phyloP scores from a whole-genome alignment of 2,888 invertebrate species.

The Oeneis ivallda region DNA sequence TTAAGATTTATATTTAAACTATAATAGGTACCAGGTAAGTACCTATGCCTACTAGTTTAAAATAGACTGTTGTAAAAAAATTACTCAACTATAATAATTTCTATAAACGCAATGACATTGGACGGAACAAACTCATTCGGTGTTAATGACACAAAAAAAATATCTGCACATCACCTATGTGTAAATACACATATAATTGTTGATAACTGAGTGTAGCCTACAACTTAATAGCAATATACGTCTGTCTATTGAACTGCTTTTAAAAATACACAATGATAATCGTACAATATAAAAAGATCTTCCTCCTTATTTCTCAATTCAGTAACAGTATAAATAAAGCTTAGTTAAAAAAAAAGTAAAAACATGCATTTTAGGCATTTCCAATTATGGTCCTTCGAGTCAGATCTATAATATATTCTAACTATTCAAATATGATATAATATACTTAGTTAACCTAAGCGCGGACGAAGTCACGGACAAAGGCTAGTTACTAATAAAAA shows the following conservation, averaged over 20 bases:
- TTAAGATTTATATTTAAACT: no score
- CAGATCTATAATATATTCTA: not conserved
- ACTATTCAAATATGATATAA: not conserved
- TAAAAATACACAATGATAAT: no score
- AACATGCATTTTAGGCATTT: no score
- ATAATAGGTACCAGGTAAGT: not conserved
- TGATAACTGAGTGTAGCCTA: conserved; percentile 1
- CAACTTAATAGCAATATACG: not conserved
- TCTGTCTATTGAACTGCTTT: not conserved
- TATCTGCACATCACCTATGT: conserved; percentile 7
- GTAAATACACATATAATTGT: conserved; percentile 14
- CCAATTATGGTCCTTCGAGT: not conserved
- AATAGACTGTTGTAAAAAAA: not conserved
- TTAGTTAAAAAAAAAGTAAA: no score
- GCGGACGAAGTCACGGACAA: not conserved
- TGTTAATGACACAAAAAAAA: conserved; percentile 23
- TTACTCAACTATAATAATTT: not conserved
- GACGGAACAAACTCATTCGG: conserved; percentile 16
- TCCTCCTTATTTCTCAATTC: no score
- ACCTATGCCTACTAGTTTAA: not conserved
- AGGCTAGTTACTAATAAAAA: conserved; percentile 3
- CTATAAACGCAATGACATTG: conserved; percentile 2
- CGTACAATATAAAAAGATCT: no score
- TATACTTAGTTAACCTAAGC: not conserved
- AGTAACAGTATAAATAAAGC: no score